Conservation (phyloP, 2,797 vertebrate genomes). For the Poeciliopsis presidionis region DNA sequence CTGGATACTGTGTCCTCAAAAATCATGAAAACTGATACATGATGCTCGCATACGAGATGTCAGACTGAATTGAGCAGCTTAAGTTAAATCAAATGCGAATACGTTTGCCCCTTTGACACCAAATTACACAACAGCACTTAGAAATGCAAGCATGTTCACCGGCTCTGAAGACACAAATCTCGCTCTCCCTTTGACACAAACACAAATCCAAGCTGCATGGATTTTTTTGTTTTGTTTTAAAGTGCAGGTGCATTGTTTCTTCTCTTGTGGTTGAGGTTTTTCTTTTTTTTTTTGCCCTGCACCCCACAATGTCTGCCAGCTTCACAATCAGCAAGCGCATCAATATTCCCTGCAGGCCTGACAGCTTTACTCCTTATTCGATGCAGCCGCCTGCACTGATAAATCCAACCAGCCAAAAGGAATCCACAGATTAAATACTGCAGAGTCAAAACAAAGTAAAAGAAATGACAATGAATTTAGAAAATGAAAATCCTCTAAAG, state of each 20-base stretch:
- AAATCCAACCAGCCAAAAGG: conserved; percentile 39
- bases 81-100: conserved; percentile 27
- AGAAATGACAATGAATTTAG: not conserved
- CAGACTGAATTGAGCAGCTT: conserved; percentile 52
- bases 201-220: conserved; percentile 6
- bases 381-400: conserved; percentile 41
- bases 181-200: not conserved
- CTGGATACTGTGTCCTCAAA: conserved; percentile 23
- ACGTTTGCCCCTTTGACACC: conserved; percentile 45
- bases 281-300: conserved; percentile 11
- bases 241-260: conserved; percentile 22
- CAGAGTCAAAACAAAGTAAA: conserved; percentile 26
- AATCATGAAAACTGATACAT: conserved; percentile 5
- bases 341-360: conserved; percentile 38
- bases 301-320: conserved; percentile 35
- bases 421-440: conserved; percentile 64
- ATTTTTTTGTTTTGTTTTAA: not conserved
- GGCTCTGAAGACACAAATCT: conserved; percentile 14
- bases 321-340: conserved; percentile 40
- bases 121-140: conserved; percentile 35
- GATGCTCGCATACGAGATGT: conserved; percentile 38
- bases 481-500: not conserved
- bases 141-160: conserved; percentile 39
- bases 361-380: conserved; percentile 58
- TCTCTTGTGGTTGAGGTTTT: conserved; percentile 43